Base-by-base conservation (phyloP, 2,113 vertebrate species). In the Verasper variegatus region DNA sequence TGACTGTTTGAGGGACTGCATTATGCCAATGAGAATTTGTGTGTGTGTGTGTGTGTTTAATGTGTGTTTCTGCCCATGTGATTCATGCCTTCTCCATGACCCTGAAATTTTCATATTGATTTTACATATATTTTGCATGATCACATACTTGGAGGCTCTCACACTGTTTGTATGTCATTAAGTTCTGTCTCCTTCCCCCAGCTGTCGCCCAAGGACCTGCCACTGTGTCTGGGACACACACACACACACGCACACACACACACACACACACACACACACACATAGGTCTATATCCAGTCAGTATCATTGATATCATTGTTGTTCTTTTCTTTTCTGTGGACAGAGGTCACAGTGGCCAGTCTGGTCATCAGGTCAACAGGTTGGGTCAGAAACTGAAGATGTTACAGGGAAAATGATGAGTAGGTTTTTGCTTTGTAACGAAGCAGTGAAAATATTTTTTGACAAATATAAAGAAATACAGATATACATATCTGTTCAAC, bases 251-350 rank as follows among this genome's bases (percentile, higher is more conserved):
- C 49, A 52, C 49, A 52, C 17, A 52, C 52, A 54, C 52, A 21
- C n/a, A 54, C 9, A 10, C 45, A 17, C 0, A 52, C 51, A 52
- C 51, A 52, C 17, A 52, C 52, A 54, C 52, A 21, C n/a, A 54
- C 2, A 10, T 5, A 51, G 47, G 47, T 51, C 17, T 18, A 51
- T 51, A 51, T 76, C 31, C 42, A 59, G 63, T 49, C 59, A 67
- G 21, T 55, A 15, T 27, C 26, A 0, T 54, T 81, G 71, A 86
- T 76, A 68, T 75, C 80, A 66, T 13, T n/a, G 21, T 37, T 54
- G 31, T 65, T 15, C 27, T 57, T 76, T 51, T 59, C 45, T 66
- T 65, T 80, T 69, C 58, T 77, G 52, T 64, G 62, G 76, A 76
- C 75, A 42, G 56, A 47, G 45, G 60, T 80, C 56, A 57, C 17